Base-by-base conservation (phyloP, 2,113 vertebrate genomes). In the Cichladusa arquata region DNA sequence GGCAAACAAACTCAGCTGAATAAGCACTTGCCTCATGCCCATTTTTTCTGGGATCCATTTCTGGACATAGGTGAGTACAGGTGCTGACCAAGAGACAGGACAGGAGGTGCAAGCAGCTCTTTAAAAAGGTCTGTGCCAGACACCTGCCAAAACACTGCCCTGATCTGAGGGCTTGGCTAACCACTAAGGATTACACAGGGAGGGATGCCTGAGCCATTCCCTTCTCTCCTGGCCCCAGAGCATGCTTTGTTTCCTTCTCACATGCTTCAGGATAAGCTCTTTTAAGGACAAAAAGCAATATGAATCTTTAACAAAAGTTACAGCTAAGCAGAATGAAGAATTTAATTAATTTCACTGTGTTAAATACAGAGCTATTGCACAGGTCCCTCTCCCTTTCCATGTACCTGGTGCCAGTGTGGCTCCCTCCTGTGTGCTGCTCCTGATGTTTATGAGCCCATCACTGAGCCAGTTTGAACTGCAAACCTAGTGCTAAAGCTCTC, bases 71-170 rank as follows among this genome's bases (percentile, higher is more conserved):
- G 15, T 0, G 3, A 84, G 34, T 1, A 24, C 29, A 28, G 0
- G 7, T 11, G 26, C 47, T 33, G 26, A 11, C 8, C 34, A 12
- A 62, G 29, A 20, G 29, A 61, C 5, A 1, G 54, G 26, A 50
- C 54, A 62, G 42, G 25, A 65, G 44, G 20, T 8, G 8, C 1
- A 57, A 18, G 11, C 33, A 80, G 22, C 40, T 71, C 22, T 51
- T 51, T 42, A 25, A 34, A 13, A 47, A 1, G 8, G 11, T 24
- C 84, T 14, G 33, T 6, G 26, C 19, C 18, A 38, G 29, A 36
- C 1, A 0, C 4, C 17, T 6, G 3, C 47, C n/a, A 47, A 45
- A 66, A 62, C 45, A 29, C 11, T 23, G 2, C 25, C 18, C 15
- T 6, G 56, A 45, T 34, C 38, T 13, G 28, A 88, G 70, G n/a